phyloP scores from a whole-genome alignment of 1,140 invertebrate genomes.

The Zaprionus tsacasi region DNA sequence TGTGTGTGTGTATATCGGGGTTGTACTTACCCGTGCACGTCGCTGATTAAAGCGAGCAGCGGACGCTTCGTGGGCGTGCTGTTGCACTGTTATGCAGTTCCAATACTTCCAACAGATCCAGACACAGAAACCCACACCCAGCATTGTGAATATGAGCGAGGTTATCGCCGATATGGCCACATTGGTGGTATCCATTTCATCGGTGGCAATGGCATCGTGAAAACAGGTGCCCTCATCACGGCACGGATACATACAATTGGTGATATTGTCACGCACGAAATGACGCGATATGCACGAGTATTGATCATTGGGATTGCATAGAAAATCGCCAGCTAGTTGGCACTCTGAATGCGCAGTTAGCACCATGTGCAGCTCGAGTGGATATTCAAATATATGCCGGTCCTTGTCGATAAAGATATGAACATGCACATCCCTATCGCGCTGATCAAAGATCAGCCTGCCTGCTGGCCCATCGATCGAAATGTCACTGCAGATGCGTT shows the following conservation, averaged over 20 bases:
- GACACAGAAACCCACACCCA: constrained; percentile 79
- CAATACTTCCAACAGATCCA: constrained; percentile 83
- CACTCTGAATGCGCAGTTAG: constrained; percentile 75
- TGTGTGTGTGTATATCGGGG: background rate
- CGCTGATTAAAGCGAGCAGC: constrained; percentile 69
- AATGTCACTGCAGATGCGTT: constrained; percentile 72
- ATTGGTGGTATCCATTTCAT: constrained; percentile 73
- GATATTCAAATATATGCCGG: constrained; percentile 64
- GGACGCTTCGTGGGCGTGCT: constrained; percentile 75
- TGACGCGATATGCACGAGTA: constrained; percentile 78
- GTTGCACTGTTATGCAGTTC: constrained; percentile 81
- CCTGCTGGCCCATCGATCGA: constrained; percentile 66
- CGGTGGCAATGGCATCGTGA: constrained; percentile 58
- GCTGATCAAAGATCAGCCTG: constrained; percentile 70
- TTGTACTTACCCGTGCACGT: constrained; percentile 52
- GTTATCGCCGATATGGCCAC: constrained; percentile 79
- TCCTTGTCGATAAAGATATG: constrained; percentile 70
- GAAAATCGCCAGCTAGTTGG: constrained; percentile 67
- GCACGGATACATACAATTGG: constrained; percentile 78
- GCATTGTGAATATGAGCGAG: constrained; percentile 82
- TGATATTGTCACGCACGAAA: constrained; percentile 79
- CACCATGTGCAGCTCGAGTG: constrained; percentile 76
- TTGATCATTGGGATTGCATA: constrained; percentile 72
- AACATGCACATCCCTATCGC: constrained; percentile 69
- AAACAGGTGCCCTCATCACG: constrained; percentile 76